Percentiles rank a stretch among this genome's conserved stretches.
phyloP scores from a whole-genome alignment of 1,140 invertebrate genomes.

The Mamestra configurata region DNA sequence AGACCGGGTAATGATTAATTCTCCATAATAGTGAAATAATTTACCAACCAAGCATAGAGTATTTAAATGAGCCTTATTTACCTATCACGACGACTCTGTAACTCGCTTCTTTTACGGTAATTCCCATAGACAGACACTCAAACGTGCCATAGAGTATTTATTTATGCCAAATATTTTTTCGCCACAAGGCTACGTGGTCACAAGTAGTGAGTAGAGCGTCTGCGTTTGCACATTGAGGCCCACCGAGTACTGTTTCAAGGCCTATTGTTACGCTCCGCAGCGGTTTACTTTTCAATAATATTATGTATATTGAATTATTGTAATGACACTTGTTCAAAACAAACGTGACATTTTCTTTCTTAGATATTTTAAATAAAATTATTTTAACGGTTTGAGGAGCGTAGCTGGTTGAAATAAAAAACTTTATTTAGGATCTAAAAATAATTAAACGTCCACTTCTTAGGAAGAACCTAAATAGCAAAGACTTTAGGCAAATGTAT shows the following conservation, averaged over 20 bases:
- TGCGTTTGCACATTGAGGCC: constrained; percentile 32
- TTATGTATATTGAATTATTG: neutral
- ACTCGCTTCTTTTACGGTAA: neutral
- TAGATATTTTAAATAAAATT: too few species aligned
- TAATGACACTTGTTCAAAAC: neutral
- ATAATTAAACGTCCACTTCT: too few species aligned
- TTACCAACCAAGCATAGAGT: neutral
- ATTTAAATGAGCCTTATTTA: neutral
- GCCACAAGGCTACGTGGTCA: constrained; percentile 1
- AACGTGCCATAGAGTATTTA: constrained; percentile 1
- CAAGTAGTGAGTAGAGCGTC: neutral
- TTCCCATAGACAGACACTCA: neutral
- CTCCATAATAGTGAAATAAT: neutral
- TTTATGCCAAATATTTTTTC: constrained; percentile 38
- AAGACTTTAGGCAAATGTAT: too few species aligned
- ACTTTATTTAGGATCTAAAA: too few species aligned
- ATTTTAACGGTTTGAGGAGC: too few species aligned
- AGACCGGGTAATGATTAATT: neutral
- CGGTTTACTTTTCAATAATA: constrained; percentile 16
- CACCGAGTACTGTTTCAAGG: constrained; percentile 25
- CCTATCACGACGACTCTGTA: neutral
- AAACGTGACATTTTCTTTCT: neutral
- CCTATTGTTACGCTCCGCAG: constrained; percentile 3
- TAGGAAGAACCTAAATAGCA: too few species aligned
- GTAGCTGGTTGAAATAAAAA: too few species aligned